phyloP scores from a whole-genome alignment of 92 coral and sea anemone species.

The Montipora capitata region DNA sequence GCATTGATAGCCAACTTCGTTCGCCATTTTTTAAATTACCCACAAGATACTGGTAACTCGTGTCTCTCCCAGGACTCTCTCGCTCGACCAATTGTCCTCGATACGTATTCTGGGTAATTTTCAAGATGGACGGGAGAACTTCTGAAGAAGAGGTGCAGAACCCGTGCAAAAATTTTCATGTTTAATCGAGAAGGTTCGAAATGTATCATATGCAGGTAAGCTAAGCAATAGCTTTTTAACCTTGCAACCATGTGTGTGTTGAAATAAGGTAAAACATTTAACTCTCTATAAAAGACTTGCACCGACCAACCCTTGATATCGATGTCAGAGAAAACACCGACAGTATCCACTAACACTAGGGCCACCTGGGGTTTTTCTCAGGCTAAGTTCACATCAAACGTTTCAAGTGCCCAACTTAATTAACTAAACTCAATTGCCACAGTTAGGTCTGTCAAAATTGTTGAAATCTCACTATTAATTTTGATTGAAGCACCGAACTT shows the following conservation, averaged over 20 bases:
- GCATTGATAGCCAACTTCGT: conserved; percentile 18
- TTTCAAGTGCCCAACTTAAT: conserved; percentile 11
- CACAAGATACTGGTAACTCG: conserved; percentile 5
- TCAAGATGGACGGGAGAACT: conserved; percentile 21
- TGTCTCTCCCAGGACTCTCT: too few species aligned
- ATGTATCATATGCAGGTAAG: too few species aligned
- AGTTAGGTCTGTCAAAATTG: conserved; percentile 25
- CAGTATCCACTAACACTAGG: conserved; percentile 7
- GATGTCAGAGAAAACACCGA: not conserved
- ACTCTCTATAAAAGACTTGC: conserved; percentile 21
- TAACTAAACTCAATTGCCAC: not conserved
- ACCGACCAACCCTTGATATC: conserved; percentile 26
- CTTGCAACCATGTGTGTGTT: conserved; percentile 14
- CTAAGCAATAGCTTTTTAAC: conserved; percentile 31
- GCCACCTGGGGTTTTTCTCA: conserved; percentile 18
- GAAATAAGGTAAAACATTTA: conserved; percentile 14
- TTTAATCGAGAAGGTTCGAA: too few species aligned
- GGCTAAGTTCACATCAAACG: conserved; percentile 21
- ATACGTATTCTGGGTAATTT: conserved; percentile 29
- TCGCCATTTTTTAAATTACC: conserved; percentile 19
- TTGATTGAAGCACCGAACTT: not conserved
- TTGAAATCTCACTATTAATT: conserved; percentile 19
- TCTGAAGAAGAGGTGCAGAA: not conserved
- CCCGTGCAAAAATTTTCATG: too few species aligned
- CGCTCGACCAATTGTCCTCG: too few species aligned